Percentiles rank a stretch among this genome's conserved stretches.
These are phyloP conservation scores for Crocodylus rhombifer DNA, from an alignment of 2,797 vertebrate genomes.

Conservation along the genomic window DNA sequence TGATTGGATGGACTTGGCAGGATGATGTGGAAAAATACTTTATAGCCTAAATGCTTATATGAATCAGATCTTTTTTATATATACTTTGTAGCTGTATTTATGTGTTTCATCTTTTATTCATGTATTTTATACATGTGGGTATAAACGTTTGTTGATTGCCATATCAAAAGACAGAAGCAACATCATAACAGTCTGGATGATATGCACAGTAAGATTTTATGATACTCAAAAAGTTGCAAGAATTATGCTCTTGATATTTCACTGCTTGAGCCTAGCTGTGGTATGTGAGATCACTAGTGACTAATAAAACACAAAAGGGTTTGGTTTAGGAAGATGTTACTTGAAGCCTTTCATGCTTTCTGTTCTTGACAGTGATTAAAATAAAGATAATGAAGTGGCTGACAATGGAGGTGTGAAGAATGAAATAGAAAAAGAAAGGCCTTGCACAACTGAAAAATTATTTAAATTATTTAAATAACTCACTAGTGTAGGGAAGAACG, in stretches of 20 bases:
- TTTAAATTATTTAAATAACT: slow-evolving; percentile 4
- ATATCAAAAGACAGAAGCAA: slow-evolving; percentile 66
- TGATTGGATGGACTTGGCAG: slow-evolving; percentile 23
- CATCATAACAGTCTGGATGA: slow-evolving; percentile 31
- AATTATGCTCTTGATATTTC: slow-evolving; percentile 57
- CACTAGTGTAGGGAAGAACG: background rate
- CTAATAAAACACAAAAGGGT: slow-evolving; percentile 18
- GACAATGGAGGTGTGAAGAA: slow-evolving; percentile 42
- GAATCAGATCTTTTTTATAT: slow-evolving; percentile 56
- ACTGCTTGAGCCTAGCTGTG: slow-evolving; percentile 4
- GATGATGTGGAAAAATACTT: background rate
- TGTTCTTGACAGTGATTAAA: slow-evolving; percentile 50
- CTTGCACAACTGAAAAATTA: background rate
- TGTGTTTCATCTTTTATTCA: slow-evolving; percentile 73
- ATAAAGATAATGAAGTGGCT: slow-evolving; percentile 53
- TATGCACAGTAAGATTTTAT: slow-evolving; percentile 33
- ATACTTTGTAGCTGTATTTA: slow-evolving; percentile 44
- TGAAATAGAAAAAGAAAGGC: slow-evolving; percentile 2
- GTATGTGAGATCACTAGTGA: background rate
- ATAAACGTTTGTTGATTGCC: slow-evolving; percentile 67
- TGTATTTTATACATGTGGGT: slow-evolving; percentile 47
- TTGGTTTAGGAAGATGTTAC: slow-evolving; percentile 29
- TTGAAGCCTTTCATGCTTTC: slow-evolving; percentile 50
- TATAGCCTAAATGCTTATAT: slow-evolving; percentile 39
- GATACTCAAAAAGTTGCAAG: slow-evolving; percentile 49